Evolutionary conservation across 2,888 invertebrate species (phyloP).

Genomic region (Machimus atricapillus): DNA sequence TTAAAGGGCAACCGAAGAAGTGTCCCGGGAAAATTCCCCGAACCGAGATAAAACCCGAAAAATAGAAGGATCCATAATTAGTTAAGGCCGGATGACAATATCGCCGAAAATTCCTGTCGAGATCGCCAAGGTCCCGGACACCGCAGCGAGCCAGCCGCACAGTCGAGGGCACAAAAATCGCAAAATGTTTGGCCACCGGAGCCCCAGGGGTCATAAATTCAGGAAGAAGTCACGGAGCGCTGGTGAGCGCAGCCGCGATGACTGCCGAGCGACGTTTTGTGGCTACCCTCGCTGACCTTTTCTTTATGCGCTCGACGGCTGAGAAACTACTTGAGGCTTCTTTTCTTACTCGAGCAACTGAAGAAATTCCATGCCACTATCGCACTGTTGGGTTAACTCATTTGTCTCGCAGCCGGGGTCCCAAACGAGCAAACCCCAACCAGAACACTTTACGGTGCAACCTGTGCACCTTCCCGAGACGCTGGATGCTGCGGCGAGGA

Average conservation of each 20-base stretch:
- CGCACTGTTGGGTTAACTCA: slow-evolving; percentile 16
- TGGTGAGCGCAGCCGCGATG: not conserved
- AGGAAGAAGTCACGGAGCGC: not conserved
- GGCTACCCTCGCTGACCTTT: slow-evolving; percentile 37
- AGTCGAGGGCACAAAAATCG: not conserved
- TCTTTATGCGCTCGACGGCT: slow-evolving; percentile 8
- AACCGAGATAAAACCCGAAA: slow-evolving; percentile 3
- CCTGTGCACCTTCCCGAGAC: not conserved
- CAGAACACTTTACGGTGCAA: not conserved
- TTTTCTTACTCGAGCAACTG: not conserved
- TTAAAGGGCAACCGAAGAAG: not conserved
- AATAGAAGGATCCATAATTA: slow-evolving; percentile 22
- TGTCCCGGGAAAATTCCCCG: not conserved
- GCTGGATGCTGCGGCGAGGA: not conserved
- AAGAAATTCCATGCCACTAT: slow-evolving; percentile 19
- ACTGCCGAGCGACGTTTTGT: slow-evolving; percentile 12
- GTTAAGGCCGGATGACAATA: slow-evolving; percentile 15
- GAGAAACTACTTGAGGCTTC: not conserved
- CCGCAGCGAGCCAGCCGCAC: not conserved
- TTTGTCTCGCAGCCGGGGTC: slow-evolving; percentile 41
- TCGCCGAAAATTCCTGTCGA: not conserved
- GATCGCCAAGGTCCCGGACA: not conserved
- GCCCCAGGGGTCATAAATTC: slow-evolving; percentile 27
- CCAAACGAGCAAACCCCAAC: not conserved
- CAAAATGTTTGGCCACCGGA: slow-evolving; percentile 29